Evolutionary conservation across 2,797 vertebrate genomes (phyloP).

Genomic region (Decapterus maruadsi): DNA sequence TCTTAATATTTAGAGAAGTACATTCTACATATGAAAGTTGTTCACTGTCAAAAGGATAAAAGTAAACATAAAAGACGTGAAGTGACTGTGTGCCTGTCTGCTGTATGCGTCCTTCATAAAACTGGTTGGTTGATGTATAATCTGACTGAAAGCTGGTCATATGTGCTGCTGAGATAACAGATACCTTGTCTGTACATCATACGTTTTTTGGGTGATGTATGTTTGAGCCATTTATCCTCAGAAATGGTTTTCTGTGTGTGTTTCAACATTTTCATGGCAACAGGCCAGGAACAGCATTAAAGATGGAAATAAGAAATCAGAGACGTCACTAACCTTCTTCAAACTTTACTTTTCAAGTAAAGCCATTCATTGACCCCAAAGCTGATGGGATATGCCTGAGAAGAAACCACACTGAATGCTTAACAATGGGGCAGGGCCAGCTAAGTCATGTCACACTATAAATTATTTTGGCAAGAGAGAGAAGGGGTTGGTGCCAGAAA

Average conservation of each 20-base stretch:
- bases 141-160: not conserved
- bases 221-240: not conserved
- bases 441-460: too few relatives aligned
- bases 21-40: not conserved
- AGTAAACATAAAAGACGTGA: constrained; percentile 1
- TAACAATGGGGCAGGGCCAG: too few relatives aligned
- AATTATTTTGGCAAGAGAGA: too few relatives aligned
- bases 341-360: too few relatives aligned
- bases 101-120: not conserved
- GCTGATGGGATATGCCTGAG: too few relatives aligned
- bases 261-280: not conserved
- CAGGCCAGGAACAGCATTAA: not conserved
- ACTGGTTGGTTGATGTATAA: not conserved
- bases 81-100: not conserved
- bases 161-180: not conserved
- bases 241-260: too few relatives aligned
- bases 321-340: too few relatives aligned
- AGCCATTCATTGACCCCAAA: too few relatives aligned
- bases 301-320: too few relatives aligned
- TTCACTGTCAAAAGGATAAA: not conserved
- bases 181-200: not conserved
- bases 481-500: too few relatives aligned
- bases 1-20: too few relatives aligned
- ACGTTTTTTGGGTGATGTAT: constrained; percentile 1
- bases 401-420: too few relatives aligned